phyloP scores from a whole-genome alignment of 1,140 invertebrate genomes.

The Pantala flavescens region DNA sequence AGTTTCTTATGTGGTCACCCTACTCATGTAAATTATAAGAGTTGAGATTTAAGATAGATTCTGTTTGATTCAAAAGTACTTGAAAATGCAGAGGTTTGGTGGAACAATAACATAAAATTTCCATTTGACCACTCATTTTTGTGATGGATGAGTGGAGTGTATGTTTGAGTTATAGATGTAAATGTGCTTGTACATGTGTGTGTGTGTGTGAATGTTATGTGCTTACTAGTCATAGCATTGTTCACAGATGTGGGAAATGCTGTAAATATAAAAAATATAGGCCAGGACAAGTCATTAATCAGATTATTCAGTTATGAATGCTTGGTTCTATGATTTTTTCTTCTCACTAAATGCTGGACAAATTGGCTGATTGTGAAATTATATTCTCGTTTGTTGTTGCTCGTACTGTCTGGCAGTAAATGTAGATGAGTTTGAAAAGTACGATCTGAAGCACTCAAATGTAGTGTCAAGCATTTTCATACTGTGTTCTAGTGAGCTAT shows the following conservation, averaged over 20 bases:
- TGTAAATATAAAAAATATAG: neutral
- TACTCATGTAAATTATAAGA: no score
- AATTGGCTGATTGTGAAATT: neutral
- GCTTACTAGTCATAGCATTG: conserved; percentile 5
- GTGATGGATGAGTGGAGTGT: neutral
- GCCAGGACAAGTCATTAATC: neutral
- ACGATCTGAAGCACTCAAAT: neutral
- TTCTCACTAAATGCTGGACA: neutral
- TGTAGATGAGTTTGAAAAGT: neutral
- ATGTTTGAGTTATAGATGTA: conserved; percentile 1
- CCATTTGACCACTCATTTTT: neutral
- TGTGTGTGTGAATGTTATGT: neutral
- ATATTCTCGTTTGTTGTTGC: neutral
- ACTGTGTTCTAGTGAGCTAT: conserved; percentile 5
- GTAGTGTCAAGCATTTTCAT: conserved; percentile 3
- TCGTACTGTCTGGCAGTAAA: neutral
- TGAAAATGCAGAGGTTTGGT: neutral
- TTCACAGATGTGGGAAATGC: neutral
- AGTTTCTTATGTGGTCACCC: no score
- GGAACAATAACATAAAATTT: neutral
- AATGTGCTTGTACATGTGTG: neutral
- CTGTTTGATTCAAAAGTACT: no score
- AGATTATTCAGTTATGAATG: neutral
- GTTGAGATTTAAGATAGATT: no score
- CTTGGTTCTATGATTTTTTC: neutral